Percentiles rank a stretch among this genome's conserved stretches.
These are phyloP conservation scores for Phylloscopus whistleri DNA, from an alignment of 2,113 vertebrate genomes.

Conservation along the genomic window DNA sequence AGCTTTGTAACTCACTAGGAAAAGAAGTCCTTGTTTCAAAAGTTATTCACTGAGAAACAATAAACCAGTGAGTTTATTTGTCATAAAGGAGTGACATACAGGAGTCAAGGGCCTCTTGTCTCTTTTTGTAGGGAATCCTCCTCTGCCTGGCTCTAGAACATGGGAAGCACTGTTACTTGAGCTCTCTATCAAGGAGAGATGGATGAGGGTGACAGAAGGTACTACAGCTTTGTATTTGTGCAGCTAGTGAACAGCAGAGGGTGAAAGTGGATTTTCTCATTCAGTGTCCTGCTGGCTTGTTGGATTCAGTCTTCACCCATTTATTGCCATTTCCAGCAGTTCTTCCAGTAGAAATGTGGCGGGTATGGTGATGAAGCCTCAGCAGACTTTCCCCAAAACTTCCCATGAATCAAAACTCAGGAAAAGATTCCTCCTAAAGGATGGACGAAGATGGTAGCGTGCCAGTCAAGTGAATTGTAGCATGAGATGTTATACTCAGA, in stretches of 20 bases:
- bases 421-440: neutral
- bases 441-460: neutral
- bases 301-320: neutral
- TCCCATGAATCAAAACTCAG: neutral
- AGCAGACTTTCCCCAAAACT: neutral
- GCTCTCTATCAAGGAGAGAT: neutral
- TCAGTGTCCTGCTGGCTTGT: neutral
- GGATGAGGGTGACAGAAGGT: neutral
- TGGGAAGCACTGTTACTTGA: neutral
- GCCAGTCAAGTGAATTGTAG: neutral
- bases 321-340: neutral
- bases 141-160: neutral
- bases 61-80: neutral
- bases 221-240: slow-evolving; percentile 8
- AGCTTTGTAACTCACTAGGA: neutral
- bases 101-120: neutral
- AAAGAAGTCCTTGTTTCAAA: neutral
- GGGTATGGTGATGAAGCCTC: neutral
- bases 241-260: neutral
- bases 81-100: neutral
- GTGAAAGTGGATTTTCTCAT: neutral
- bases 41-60: neutral
- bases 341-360: neutral
- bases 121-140: neutral
- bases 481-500: neutral